Conservation (phyloP, 2,113 vertebrate genomes). For the Hystrix cristata region DNA sequence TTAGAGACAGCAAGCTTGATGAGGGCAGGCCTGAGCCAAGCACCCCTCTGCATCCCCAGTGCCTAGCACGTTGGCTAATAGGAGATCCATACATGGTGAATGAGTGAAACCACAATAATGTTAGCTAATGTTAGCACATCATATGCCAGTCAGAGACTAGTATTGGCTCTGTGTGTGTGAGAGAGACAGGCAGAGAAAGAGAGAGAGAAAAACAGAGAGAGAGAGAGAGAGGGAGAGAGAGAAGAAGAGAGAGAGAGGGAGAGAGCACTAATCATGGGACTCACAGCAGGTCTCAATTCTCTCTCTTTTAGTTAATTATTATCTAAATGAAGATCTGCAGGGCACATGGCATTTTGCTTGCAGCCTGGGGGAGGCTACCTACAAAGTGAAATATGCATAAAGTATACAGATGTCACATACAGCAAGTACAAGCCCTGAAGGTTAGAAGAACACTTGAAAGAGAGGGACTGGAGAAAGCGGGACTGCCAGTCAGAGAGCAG, state of each 20-base stretch:
- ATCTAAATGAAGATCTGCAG: slow-evolving; percentile 63
- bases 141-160: not conserved
- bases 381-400: slow-evolving; percentile 68
- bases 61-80: too few species aligned
- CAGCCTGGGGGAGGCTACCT: slow-evolving; percentile 63
- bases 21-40: not conserved
- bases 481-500: not conserved
- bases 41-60: too few species aligned
- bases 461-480: not conserved
- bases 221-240: not conserved
- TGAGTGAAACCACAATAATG: not conserved
- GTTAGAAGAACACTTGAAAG: slow-evolving; percentile 21
- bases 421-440: slow-evolving; percentile 44
- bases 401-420: slow-evolving; percentile 30
- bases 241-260: too few species aligned
- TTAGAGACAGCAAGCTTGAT: not conserved
- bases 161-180: not conserved
- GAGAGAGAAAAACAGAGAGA: not conserved
- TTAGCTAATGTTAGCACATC: too few species aligned
- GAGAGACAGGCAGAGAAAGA: too few species aligned
- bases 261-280: slow-evolving; percentile 13
- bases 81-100: not conserved
- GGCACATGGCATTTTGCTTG: slow-evolving; percentile 68
- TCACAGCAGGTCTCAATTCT: slow-evolving; percentile 64
- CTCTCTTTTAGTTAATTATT: slow-evolving; percentile 76